Conservation (phyloP, 2,888 invertebrate genomes). For the Phrixothrix hirtus region DNA sequence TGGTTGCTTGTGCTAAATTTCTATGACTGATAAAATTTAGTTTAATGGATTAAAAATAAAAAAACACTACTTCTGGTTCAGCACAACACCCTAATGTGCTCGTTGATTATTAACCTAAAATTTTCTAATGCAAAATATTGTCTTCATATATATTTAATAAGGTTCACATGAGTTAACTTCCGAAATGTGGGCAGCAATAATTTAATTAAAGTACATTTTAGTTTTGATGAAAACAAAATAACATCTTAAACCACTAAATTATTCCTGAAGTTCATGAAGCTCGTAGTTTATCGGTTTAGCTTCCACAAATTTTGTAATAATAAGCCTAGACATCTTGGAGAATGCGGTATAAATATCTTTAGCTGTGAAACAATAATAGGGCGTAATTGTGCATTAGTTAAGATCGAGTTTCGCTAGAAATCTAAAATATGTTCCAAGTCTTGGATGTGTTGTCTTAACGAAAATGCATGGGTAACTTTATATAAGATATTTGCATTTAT, state of each 20-base stretch:
- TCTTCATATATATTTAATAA: too few relatives aligned
- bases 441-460: slow-evolving; percentile 53
- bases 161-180: too few relatives aligned
- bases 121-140: too few relatives aligned
- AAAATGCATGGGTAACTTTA: slow-evolving; percentile 55
- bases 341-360: slow-evolving; percentile 27
- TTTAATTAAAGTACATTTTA: neutral
- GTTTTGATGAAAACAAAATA: neutral
- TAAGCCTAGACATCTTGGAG: slow-evolving; percentile 30
- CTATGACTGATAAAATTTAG: too few relatives aligned
- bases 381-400: slow-evolving; percentile 5
- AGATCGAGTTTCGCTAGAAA: slow-evolving; percentile 7
- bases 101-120: too few relatives aligned
- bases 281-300: slow-evolving; percentile 27
- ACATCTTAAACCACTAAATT: slow-evolving; percentile 7
- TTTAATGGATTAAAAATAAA: too few relatives aligned
- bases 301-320: slow-evolving; percentile 31
- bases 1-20: too few relatives aligned
- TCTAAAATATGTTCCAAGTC: slow-evolving; percentile 37
- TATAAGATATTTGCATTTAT: slow-evolving; percentile 58
- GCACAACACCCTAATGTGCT: too few relatives aligned
- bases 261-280: slow-evolving; percentile 12
- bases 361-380: slow-evolving; percentile 3
- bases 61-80: too few relatives aligned
- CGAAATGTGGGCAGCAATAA: neutral